Evolutionary conservation across 2,797 vertebrate species (phyloP).

Genomic region (Rhinella marina): DNA sequence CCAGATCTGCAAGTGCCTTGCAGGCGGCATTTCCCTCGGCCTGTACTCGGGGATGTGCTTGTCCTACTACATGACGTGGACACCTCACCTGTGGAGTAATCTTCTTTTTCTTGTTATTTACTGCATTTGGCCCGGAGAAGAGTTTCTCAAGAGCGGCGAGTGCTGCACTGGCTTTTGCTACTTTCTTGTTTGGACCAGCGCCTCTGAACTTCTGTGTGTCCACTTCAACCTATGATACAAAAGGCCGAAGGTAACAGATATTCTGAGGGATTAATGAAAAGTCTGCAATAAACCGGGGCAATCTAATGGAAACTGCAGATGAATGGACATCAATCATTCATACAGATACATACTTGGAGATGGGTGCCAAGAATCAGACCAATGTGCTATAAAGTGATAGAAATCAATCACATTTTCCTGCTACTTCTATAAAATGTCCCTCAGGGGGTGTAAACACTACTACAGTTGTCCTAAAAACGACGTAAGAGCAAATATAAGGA

Average conservation of each 20-base stretch:
- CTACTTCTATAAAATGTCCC: too few species aligned
- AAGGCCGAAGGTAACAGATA: background rate
- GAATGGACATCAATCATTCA: background rate
- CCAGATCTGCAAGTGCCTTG: too few species aligned
- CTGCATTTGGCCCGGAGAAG: slow-evolving; percentile 96
- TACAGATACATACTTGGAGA: background rate
- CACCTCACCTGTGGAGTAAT: slow-evolving; percentile 88
- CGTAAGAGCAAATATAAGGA: background rate
- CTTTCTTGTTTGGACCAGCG: slow-evolving; percentile 98
- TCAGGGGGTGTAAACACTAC: background rate
- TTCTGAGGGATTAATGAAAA: too few species aligned
- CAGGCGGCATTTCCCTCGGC: too few species aligned
- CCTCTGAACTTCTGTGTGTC: slow-evolving; percentile 98
- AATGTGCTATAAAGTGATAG: too few species aligned
- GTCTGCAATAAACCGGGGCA: background rate
- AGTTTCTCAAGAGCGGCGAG: slow-evolving; percentile 95
- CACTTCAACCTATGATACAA: slow-evolving; percentile 89
- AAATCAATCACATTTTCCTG: too few species aligned
- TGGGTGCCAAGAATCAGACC: background rate
- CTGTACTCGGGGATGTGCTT: background rate
- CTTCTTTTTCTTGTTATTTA: slow-evolving; percentile 98
- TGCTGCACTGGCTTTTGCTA: slow-evolving; percentile 97
- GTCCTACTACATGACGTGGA: background rate
- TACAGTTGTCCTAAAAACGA: background rate
- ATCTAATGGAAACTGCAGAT: background rate